phyloP scores from a whole-genome alignment of 2,797 vertebrate species.

The Aratinga solstitialis region DNA sequence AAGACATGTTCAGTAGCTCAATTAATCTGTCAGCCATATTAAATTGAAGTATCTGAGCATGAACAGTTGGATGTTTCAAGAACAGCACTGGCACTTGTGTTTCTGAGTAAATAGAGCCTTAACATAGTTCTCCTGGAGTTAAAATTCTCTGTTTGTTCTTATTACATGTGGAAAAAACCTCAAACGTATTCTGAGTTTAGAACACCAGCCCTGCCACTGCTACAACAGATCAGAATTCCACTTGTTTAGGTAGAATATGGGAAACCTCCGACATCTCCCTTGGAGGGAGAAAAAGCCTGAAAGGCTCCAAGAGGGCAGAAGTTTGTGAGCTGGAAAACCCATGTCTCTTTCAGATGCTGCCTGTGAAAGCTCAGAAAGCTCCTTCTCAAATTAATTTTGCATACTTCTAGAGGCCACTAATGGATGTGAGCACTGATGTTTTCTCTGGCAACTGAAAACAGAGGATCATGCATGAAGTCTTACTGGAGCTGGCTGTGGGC shows the following conservation, averaged over 20 bases:
- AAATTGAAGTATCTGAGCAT: background rate
- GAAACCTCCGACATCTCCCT: background rate
- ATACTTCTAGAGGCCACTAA: background rate
- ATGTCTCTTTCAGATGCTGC: background rate
- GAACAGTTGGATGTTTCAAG: background rate
- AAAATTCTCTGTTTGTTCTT: background rate
- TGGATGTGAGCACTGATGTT: background rate
- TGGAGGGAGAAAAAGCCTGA: background rate
- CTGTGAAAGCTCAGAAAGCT: slow-evolving; percentile 2
- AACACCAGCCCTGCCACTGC: background rate
- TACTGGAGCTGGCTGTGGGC: background rate
- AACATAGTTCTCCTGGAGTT: background rate
- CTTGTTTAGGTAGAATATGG: background rate
- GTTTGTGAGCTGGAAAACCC: background rate
- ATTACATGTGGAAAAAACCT: background rate
- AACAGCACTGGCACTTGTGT: background rate
- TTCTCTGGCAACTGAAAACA: slow-evolving; percentile 17
- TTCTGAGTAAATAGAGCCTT: background rate
- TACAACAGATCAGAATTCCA: background rate
- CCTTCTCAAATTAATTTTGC: slow-evolving; percentile 26
- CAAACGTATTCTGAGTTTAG: background rate
- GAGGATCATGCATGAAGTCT: background rate
- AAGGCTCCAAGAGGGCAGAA: background rate
- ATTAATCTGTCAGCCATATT: background rate
- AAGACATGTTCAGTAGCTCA: slow-evolving; percentile 17